Evolutionary conservation across 1,140 invertebrate genomes (phyloP).

Genomic region (Trachymyrmex septentrionalis): DNA sequence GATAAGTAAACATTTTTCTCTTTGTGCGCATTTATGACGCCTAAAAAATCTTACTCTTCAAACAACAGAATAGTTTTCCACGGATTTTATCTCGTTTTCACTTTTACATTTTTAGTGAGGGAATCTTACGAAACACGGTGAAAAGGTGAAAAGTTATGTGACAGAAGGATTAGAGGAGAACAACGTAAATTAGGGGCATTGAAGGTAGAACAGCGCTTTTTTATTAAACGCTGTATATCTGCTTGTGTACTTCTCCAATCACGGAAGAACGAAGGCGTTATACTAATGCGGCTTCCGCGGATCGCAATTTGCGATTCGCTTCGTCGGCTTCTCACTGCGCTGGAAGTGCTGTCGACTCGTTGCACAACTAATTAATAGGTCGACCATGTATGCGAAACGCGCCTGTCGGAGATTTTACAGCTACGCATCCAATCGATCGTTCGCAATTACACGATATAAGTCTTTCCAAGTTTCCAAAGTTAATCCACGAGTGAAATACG

Average conservation of each 20-base stretch:
- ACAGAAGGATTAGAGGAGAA: not conserved
- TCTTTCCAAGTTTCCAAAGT: not conserved
- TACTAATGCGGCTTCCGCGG: slow-evolving; percentile 32
- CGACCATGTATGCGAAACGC: slow-evolving; percentile 59
- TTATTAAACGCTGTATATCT: not conserved
- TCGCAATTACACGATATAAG: not conserved
- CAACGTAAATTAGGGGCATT: not conserved
- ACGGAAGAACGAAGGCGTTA: not conserved
- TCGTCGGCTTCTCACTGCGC: slow-evolving; percentile 16
- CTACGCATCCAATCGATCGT: slow-evolving; percentile 1
- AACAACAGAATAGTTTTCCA: too few relatives aligned
- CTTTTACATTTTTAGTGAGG: too few relatives aligned
- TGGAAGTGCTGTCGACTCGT: slow-evolving; percentile 63
- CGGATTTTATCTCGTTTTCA: too few relatives aligned
- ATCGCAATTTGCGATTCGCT: slow-evolving; percentile 61
- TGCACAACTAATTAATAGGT: slow-evolving; percentile 75
- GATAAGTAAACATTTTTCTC: too few relatives aligned
- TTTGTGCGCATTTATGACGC: too few relatives aligned
- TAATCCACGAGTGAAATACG: not conserved
- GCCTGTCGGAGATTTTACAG: slow-evolving; percentile 29
- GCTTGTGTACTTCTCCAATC: slow-evolving; percentile 9
- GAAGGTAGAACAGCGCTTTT: not conserved
- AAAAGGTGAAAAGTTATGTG: too few relatives aligned
- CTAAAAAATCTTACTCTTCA: too few relatives aligned
- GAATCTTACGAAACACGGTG: too few relatives aligned